These are phyloP conservation scores for Trichacis sp. DNA, from an alignment of 2,888 invertebrate genomes.

Conservation along the genomic window DNA sequence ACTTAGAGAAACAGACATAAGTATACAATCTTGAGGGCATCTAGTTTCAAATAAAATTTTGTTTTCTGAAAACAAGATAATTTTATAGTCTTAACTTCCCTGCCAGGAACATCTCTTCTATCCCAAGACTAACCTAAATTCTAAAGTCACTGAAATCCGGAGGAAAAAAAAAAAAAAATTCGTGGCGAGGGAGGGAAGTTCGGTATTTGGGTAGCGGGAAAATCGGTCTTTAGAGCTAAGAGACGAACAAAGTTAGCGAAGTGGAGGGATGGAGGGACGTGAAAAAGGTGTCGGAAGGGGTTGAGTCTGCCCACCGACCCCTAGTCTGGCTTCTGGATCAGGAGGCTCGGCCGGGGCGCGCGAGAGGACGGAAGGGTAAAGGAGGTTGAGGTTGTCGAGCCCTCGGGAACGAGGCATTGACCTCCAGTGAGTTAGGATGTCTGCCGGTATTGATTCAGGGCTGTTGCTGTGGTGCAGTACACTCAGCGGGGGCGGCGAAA, in stretches of 20 bases:
- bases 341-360: conserved; percentile 36
- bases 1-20: too few species aligned
- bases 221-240: conserved; percentile 46
- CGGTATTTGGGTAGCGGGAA: conserved; percentile 8
- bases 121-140: too few species aligned
- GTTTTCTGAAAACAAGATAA: too few species aligned
- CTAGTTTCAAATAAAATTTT: too few species aligned
- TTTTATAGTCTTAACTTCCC: too few species aligned
- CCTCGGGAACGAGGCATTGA: conserved; percentile 74
- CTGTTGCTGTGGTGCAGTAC: conserved; percentile 56
- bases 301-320: conserved; percentile 39
- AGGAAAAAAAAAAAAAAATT: neutral
- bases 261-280: conserved; percentile 34
- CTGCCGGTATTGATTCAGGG: conserved; percentile 72
- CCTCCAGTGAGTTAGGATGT: conserved; percentile 72
- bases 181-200: neutral
- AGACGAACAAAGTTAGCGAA: conserved; percentile 42
- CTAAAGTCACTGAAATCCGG: neutral
- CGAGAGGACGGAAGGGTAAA: conserved; percentile 38
- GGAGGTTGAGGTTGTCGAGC: conserved; percentile 70
- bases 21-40: too few species aligned
- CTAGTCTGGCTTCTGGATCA: conserved; percentile 55
- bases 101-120: too few species aligned
- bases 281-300: conserved; percentile 31
- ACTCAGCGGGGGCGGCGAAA: conserved; percentile 53